Evolutionary conservation across 2,888 invertebrate species (phyloP).

Genomic region (Dimorphilus gyrociliatus): DNA sequence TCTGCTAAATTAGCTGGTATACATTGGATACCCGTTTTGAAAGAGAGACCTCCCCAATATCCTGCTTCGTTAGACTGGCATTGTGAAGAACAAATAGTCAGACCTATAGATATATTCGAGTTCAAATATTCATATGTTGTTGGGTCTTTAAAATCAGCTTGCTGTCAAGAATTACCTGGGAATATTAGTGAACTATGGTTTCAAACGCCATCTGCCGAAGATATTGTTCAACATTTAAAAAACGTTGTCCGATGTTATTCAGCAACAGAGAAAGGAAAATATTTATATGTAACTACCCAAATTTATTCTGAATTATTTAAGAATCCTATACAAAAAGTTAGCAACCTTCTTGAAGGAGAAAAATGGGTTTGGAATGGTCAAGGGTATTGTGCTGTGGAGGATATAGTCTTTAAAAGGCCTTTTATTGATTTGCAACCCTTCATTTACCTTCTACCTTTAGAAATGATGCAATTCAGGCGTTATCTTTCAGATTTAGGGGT

Average conservation of each 20-base stretch:
- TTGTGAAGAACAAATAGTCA: too few species aligned
- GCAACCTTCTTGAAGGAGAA: conserved; percentile 3
- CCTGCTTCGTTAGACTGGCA: too few species aligned
- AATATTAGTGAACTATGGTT: too few species aligned
- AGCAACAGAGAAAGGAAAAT: conserved; percentile 9
- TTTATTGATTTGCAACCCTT: conserved; percentile 14
- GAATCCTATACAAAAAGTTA: conserved; percentile 1
- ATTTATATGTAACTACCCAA: conserved; percentile 7
- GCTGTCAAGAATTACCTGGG: too few species aligned
- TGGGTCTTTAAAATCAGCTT: too few species aligned
- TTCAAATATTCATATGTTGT: too few species aligned
- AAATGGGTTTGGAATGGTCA: conserved; percentile 17
- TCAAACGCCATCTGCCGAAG: too few species aligned
- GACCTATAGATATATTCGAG: too few species aligned
- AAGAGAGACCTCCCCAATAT: too few species aligned
- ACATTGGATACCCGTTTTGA: too few species aligned
- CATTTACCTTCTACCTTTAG: conserved; percentile 11
- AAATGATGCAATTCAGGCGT: conserved; percentile 7
- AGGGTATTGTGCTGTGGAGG: conserved; percentile 11
- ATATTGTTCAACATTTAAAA: conserved; percentile 9
- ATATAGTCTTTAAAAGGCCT: conserved; percentile 8
- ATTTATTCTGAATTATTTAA: not conserved
- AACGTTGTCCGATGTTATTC: conserved; percentile 9
- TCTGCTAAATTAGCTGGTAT: too few species aligned
- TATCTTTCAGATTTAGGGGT: conserved; percentile 10